Conservation (phyloP, 2,113 vertebrate species). For the Tricholaema leucomelas region DNA sequence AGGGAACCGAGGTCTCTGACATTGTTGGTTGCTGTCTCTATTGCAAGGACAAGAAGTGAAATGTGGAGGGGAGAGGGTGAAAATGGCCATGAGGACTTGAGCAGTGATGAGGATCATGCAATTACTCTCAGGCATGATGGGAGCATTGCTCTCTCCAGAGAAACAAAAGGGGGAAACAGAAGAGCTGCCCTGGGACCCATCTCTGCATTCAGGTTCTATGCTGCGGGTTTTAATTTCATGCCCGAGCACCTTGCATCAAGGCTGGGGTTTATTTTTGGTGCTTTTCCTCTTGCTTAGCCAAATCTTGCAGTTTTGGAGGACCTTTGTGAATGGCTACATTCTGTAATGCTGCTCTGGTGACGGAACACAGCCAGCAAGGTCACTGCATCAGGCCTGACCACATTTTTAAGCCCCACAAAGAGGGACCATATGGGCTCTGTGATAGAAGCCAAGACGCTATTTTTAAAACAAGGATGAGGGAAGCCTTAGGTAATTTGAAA, state of each 20-base stretch:
- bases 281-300: neutral
- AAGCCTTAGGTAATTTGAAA: conserved; percentile 9
- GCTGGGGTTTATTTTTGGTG: neutral
- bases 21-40: accelerated
- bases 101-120: neutral
- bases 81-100: neutral
- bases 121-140: neutral
- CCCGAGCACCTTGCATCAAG: neutral
- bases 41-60: neutral
- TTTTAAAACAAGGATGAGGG: neutral
- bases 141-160: neutral
- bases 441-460: conserved; percentile 1
- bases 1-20: neutral
- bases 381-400: neutral
- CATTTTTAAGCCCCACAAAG: neutral
- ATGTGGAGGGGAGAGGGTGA: neutral
- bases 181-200: neutral
- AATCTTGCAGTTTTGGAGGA: neutral
- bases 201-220: neutral
- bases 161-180: neutral
- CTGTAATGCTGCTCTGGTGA: neutral
- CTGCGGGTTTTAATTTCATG: neutral
- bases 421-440: neutral
- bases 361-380: neutral
- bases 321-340: neutral